Evolutionary conservation across 1,140 invertebrate genomes (phyloP).

Genomic region (Neodiprion fabricii): DNA sequence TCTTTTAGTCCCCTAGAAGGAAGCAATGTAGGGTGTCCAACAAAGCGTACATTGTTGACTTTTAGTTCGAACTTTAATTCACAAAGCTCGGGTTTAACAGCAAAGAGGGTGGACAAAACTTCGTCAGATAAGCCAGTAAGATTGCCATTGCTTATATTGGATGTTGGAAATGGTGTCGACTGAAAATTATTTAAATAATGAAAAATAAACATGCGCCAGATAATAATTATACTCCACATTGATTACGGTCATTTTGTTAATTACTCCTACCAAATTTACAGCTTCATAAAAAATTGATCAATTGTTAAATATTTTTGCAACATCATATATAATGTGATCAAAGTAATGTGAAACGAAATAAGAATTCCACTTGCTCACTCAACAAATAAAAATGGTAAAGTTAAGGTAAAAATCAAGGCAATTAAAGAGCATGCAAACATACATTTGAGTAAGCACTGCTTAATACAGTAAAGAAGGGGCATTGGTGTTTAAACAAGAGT

Average conservation of each 20-base stretch:
- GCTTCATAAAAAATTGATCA: constrained; percentile 14
- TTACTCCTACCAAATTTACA: background rate
- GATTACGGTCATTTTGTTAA: background rate
- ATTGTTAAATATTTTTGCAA: background rate
- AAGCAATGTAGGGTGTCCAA: constrained; percentile 88
- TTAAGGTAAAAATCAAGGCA: no score
- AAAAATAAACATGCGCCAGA: no score
- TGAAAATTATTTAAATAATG: constrained; percentile 20
- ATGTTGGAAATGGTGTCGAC: constrained; percentile 50
- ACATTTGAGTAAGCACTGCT: no score
- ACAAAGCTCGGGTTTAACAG: constrained; percentile 88
- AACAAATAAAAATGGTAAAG: no score
- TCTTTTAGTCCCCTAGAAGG: constrained; percentile 69
- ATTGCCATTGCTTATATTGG: constrained; percentile 57
- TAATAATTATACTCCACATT: background rate
- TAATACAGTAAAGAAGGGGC: no score
- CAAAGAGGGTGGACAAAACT: constrained; percentile 89
- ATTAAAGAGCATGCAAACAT: no score
- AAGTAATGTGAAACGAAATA: no score
- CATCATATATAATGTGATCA: no score
- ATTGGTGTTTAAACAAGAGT: no score
- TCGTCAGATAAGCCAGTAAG: constrained; percentile 82
- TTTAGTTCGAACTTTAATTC: constrained; percentile 93
- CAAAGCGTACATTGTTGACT: constrained; percentile 94
- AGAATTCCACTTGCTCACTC: no score